These are phyloP conservation scores for Neomonachus schauinslandi DNA, from an alignment of 2,113 vertebrate species.

Conservation along the genomic window DNA sequence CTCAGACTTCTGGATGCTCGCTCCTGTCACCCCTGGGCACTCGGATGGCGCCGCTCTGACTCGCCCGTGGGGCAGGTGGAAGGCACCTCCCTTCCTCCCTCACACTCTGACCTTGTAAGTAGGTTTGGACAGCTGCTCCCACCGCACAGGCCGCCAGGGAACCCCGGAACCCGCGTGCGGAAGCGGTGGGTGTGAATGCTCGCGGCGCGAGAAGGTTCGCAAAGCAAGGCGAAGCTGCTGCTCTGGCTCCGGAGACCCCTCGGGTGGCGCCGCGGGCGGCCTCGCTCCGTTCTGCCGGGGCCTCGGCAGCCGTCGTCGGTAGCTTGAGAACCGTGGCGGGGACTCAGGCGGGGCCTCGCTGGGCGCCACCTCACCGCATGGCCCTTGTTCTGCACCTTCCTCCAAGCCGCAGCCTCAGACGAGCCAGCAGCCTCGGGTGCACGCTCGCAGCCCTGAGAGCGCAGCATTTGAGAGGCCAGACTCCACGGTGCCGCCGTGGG, in stretches of 20 bases:
- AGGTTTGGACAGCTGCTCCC: neutral
- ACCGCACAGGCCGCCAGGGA: neutral
- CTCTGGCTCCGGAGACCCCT: neutral
- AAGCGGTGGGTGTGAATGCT: neutral
- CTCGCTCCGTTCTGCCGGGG: rapidly evolving
- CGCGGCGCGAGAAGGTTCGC: rapidly evolving
- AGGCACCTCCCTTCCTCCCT: neutral
- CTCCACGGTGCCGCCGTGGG: rapidly evolving
- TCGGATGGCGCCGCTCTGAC: no score
- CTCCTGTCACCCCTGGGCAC: neutral
- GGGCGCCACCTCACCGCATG: rapidly evolving
- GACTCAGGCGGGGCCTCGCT: neutral
- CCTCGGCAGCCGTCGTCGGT: rapidly evolving
- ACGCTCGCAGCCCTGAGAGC: rapidly evolving
- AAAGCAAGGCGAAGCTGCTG: rapidly evolving
- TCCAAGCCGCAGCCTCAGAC: rapidly evolving
- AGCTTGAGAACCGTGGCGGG: rapidly evolving
- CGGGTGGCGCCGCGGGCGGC: rapidly evolving
- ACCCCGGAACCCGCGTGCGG: neutral
- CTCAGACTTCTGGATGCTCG: neutral
- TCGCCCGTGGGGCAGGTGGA: neutral
- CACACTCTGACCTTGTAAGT: neutral
- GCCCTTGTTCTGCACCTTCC: neutral
- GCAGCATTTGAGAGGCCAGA: rapidly evolving
- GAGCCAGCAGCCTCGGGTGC: neutral